Evolutionary conservation across 2,888 invertebrate genomes (phyloP), one percentile per base, ranked within the genome.

Genomic region (Deilephila elpenor): DNA sequence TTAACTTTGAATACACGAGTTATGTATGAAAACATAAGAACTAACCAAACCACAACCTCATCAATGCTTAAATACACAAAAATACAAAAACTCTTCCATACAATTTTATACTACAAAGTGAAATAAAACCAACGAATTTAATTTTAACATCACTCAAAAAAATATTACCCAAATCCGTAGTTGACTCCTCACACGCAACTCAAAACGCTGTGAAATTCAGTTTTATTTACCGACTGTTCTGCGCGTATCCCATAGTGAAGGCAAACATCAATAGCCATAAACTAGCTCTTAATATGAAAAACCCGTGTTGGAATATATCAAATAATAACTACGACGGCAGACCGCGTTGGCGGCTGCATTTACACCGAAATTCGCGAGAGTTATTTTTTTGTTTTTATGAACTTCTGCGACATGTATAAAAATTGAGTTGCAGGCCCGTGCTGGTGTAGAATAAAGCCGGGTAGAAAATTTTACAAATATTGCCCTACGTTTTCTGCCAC

Each of bases 261-360:
- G 64, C 20, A 64, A 64, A 64, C 37, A 64, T 64, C 64, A 20
- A 64, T 64, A 37, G 37, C 20, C 11, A 11, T 64, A 64, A 37
- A 64, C 64, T 44, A 44, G 64, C 37, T 11, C 11, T 37, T 64
- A 20, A 64, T 64, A 64, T 64, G n/a, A 64, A 64, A 64, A 61
- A 61, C 20, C 60, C 64, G n/a, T 44, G 37, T 64, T 64, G 37
- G 37, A 37, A 64, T 61, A 61, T 64, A 64, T 60, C 60, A 60
- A 60, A 44, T 44, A 64, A 64, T 64, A 64, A 20, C 20, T 44
- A 5, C 60, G 25, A 64, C 64, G 37, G 44, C n/a, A 1, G 64
- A 19, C n/a, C 64, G 3, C 8, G 37, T 20, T 17, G 60, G 3
- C 11, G 34, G 61, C 37, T 19, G 37, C 8, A 11, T 11, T 64